Base-by-base conservation (phyloP, 1,140 invertebrate species). In the Drosophila erecta region DNA sequence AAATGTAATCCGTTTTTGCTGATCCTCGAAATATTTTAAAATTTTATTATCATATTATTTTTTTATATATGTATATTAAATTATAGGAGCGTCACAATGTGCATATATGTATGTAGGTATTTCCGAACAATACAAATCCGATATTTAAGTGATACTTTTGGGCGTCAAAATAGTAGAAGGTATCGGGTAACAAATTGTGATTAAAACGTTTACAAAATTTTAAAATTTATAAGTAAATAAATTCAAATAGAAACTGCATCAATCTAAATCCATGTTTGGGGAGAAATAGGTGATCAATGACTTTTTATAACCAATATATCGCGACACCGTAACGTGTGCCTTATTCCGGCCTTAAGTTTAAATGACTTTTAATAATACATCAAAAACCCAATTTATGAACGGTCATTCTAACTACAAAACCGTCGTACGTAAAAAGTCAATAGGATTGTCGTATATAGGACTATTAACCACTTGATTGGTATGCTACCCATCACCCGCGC, bases 341-440 rank as follows among this genome's bases (percentile, higher is more conserved):
- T 90, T 90, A 90, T 76, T 80, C 80, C 61, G 85, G 85, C 85
- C 84, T 89, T 89, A 84, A 80, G 80, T 89, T 89, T 66, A 80
- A 79, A 80, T 71, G 61, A 78, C 57, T 81, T 81, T 75, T 58
- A 78, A 78, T 75, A 78, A 69, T 47, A 46, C 57, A 71, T 71
- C 33, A 62, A 55, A 65, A 40, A 69, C 30, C 8, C 40, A 24
- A 65, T 17, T 40, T 24, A 38, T 22, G 38, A 17, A 33, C 40
- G 30, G 46, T 10, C 33, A 37, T 14, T 38, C 15, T 38, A 30
- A 24, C 10, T 33, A 20, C 20, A 44, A 20, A 12, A 12, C 1
- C 41, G 41, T 44, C 41, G 41, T 4, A 11, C 11, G 41, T 12
- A 44, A 44, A 41, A n/a, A 12, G 1, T 12, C 41, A 20, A 17